These are phyloP conservation scores for Dendrolimus kikuchii DNA, from an alignment of 1,140 invertebrate genomes.

Conservation along the genomic window DNA sequence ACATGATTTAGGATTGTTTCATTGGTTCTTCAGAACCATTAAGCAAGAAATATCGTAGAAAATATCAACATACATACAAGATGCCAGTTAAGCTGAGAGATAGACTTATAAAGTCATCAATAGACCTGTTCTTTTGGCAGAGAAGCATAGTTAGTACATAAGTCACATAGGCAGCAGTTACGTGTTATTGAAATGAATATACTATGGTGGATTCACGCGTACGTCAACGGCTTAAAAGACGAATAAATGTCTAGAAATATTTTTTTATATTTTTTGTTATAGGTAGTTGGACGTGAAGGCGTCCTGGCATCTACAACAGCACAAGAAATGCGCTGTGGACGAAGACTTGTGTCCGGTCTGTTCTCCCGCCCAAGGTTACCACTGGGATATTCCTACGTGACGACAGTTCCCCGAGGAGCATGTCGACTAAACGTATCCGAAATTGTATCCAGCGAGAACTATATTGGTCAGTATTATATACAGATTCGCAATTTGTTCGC, in stretches of 20 bases:
- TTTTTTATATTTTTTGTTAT: slow-evolving; percentile 17
- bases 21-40: no score
- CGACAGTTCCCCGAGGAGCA: slow-evolving; percentile 88
- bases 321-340: slow-evolving; percentile 79
- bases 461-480: slow-evolving; percentile 80
- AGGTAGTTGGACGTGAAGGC: slow-evolving; percentile 82
- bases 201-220: background rate
- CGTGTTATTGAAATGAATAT: no score
- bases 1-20: no score
- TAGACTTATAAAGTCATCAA: no score
- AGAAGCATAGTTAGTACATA: no score
- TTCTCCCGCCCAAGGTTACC: slow-evolving; percentile 86
- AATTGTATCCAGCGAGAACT: slow-evolving; percentile 87
- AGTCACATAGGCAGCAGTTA: no score
- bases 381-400: slow-evolving; percentile 88
- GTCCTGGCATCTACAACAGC: slow-evolving; percentile 77
- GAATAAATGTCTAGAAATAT: background rate
- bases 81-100: no score
- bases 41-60: no score
- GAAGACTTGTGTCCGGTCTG: slow-evolving; percentile 85
- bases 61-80: no score
- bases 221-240: background rate
- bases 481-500: no score
- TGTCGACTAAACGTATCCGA: slow-evolving; percentile 93
- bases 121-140: no score